Evolutionary conservation across 2,888 invertebrate species (phyloP).

Genomic region (Thysanoteuthis rhombus): DNA sequence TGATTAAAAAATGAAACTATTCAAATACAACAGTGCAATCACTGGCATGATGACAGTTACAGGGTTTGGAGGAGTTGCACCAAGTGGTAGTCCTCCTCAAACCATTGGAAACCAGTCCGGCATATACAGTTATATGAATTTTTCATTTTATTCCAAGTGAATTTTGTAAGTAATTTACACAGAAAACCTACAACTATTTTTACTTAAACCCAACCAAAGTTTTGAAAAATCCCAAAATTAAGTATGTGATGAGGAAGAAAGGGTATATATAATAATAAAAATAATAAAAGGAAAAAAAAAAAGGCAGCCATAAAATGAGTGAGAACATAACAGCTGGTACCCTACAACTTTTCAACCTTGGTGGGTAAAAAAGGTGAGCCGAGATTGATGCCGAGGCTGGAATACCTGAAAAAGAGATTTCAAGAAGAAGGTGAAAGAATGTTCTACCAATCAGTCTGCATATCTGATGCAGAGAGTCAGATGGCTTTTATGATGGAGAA

Average conservation of each 20-base stretch:
- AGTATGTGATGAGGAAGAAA: neutral
- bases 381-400: constrained; percentile 24
- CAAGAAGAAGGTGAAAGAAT: constrained; percentile 26
- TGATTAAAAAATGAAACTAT: too few relatives aligned
- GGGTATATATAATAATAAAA: too few relatives aligned
- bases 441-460: neutral
- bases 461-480: neutral
- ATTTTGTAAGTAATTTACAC: too few relatives aligned
- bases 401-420: constrained; percentile 28
- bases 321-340: neutral
- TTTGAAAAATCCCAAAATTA: neutral
- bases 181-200: too few relatives aligned
- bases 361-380: neutral
- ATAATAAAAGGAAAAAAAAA: neutral
- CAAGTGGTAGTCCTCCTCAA: too few relatives aligned
- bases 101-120: too few relatives aligned
- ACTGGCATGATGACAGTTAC: too few relatives aligned
- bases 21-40: too few relatives aligned
- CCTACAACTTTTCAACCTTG: neutral
- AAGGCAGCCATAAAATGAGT: neutral
- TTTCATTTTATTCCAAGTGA: too few relatives aligned
- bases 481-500: neutral
- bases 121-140: too few relatives aligned
- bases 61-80: too few relatives aligned
- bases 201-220: neutral